A percentile compares a stretch with the other conserved stretches of the same genome.
Conservation (phyloP, 2,113 vertebrate genomes). For the Eulemur macaco region DNA sequence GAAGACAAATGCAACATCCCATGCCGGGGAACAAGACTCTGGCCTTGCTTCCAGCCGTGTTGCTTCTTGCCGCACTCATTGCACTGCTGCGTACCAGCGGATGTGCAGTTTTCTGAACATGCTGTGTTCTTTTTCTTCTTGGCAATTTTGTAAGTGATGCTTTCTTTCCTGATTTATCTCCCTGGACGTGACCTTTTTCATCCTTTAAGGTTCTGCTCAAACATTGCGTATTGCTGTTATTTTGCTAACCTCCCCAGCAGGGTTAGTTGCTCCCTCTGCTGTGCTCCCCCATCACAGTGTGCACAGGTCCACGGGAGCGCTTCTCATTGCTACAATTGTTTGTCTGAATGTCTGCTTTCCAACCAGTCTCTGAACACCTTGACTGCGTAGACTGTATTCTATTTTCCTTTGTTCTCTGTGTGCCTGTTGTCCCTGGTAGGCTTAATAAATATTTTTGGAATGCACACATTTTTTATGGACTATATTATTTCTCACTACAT, state of each 20-base stretch:
- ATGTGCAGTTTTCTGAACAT: background rate
- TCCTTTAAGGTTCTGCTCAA: background rate
- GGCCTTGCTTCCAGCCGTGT: background rate
- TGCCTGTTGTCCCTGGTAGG: background rate
- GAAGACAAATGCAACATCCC: background rate
- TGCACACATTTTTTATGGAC: slow-evolving; percentile 25
- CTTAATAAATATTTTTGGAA: slow-evolving; percentile 50
- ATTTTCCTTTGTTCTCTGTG: slow-evolving; percentile 17
- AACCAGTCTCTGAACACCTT: background rate
- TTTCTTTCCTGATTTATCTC: background rate
- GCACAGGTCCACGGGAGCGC: too few relatives aligned
- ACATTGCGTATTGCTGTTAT: background rate
- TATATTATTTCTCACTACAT: background rate
- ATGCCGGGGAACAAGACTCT: background rate
- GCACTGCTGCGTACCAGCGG: accelerated
- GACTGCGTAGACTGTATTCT: background rate
- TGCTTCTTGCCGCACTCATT: background rate
- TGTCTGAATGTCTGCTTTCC: background rate
- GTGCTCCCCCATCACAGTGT: background rate
- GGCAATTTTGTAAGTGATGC: background rate
- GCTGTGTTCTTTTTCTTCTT: background rate
- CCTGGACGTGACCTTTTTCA: background rate
- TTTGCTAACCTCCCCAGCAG: background rate
- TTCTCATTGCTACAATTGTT: background rate
- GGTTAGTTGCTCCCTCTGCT: background rate